Evolutionary conservation across 1,140 invertebrate species (phyloP).

Genomic region (Drosophila watanabei): DNA sequence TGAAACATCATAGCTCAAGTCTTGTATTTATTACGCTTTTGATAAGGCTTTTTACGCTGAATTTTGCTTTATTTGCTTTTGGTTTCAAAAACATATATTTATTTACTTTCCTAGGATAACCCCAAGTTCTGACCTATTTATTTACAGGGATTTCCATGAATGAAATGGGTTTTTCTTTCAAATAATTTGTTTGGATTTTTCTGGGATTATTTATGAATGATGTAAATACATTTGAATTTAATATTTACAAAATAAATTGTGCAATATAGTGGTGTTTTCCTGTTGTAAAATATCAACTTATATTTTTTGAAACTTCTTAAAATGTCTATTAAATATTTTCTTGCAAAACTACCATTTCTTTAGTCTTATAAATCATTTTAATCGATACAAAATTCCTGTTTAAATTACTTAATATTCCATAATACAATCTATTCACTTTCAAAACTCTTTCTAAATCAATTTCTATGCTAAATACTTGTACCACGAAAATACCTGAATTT

Average conservation of each 20-base stretch:
- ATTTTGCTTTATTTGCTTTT: background rate
- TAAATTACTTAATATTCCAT: background rate
- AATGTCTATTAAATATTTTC: background rate
- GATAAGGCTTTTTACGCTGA: background rate
- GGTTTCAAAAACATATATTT: background rate
- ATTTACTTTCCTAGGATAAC: background rate
- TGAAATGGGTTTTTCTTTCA: background rate
- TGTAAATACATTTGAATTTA: no score
- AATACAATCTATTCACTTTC: background rate
- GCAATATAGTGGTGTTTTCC: background rate
- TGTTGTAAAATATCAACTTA: background rate
- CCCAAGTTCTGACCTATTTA: background rate
- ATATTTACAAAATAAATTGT: no score
- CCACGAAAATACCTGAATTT: background rate
- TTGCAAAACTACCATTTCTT: background rate
- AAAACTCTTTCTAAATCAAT: background rate
- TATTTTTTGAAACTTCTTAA: background rate
- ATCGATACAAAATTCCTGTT: background rate
- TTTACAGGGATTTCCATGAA: background rate
- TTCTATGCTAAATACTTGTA: background rate
- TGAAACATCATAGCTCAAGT: background rate
- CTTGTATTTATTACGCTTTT: conserved; percentile 4
- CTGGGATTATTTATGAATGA: background rate
- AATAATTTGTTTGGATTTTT: background rate
- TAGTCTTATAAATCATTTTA: background rate